Conservation (phyloP, 1,140 invertebrate genomes). For the Drosophila kanapiae region DNA sequence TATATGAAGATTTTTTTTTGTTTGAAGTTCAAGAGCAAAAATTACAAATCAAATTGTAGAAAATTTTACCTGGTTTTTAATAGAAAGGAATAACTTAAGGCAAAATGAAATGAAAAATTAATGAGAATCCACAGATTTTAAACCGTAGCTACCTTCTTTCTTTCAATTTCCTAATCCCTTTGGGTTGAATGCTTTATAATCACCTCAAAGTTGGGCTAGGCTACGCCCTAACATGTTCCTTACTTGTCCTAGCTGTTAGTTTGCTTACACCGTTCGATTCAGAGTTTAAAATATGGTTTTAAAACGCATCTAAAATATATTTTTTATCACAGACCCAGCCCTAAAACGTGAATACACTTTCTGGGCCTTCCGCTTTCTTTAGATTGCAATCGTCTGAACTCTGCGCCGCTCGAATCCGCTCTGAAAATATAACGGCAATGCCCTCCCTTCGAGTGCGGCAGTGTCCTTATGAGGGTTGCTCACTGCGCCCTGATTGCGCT, state of each 20-base stretch:
- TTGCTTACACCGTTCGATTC: background rate
- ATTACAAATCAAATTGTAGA: constrained; percentile 18
- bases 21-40: constrained; percentile 80
- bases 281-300: background rate
- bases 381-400: constrained; percentile 43
- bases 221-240: constrained; percentile 37
- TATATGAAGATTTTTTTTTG: constrained; percentile 64
- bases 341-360: constrained; percentile 1
- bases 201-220: constrained; percentile 20
- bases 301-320: background rate
- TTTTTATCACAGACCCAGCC: background rate
- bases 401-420: constrained; percentile 45
- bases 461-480: constrained; percentile 72
- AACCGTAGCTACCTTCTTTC: too few relatives aligned
- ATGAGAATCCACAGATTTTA: background rate
- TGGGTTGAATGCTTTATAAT: constrained; percentile 20
- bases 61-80: background rate
- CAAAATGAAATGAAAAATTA: too few relatives aligned
- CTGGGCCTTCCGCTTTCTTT: background rate
- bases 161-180: constrained; percentile 48
- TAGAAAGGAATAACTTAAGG: background rate
- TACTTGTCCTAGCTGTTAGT: background rate
- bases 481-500: constrained; percentile 1
- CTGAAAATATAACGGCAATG: constrained; percentile 39
- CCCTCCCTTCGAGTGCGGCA: constrained; percentile 27